Conservation (phyloP, 2,888 invertebrate species). For the Ophion ellenae region DNA sequence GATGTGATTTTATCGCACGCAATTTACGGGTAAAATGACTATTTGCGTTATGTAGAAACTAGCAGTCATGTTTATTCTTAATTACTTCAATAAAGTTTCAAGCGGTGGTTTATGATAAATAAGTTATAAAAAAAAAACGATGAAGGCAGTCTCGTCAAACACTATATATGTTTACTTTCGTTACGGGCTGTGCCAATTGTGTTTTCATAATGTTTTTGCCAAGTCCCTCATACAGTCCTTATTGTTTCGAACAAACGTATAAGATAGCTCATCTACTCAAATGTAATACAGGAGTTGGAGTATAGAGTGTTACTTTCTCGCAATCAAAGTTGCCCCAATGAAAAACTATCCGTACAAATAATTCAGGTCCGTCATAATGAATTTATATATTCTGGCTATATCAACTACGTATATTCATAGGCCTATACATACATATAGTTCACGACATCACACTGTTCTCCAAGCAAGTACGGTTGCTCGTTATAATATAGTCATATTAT, state of each 20-base stretch:
- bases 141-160: background rate
- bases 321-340: background rate
- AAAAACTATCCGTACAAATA: conserved; percentile 32
- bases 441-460: conserved; percentile 1
- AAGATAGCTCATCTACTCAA: background rate
- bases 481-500: background rate
- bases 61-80: background rate
- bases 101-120: background rate
- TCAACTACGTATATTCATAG: background rate
- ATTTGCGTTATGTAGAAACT: background rate
- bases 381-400: background rate
- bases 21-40: background rate
- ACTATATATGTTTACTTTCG: background rate
- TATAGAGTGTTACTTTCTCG: conserved; percentile 8
- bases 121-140: background rate
- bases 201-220: background rate
- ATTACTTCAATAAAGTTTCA: background rate
- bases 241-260: background rate
- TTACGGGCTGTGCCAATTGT: background rate
- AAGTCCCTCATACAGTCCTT: background rate
- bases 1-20: background rate
- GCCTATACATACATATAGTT: background rate
- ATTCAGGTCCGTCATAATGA: conserved; percentile 35
- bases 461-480: background rate
- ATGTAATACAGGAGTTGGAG: background rate